Evolutionary conservation across 2,888 invertebrate species (phyloP), one percentile per base, ranked within the genome.

Genomic region (Epsilonema sp.): DNA sequence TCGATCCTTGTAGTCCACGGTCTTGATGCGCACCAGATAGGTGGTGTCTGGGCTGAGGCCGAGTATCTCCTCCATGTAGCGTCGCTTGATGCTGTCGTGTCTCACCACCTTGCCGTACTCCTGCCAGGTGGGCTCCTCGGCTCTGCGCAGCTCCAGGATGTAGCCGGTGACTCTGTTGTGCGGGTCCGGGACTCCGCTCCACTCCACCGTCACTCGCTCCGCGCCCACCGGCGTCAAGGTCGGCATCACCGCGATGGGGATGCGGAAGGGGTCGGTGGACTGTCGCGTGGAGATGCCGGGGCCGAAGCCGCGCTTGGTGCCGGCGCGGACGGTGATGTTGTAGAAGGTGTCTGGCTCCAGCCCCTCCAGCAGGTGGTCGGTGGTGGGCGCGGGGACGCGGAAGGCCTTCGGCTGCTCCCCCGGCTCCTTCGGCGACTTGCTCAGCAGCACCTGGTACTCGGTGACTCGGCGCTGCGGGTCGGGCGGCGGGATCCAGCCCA

Each of bases 21-120:
- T 61, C 48, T 53, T 57, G 53, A 68, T 69, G 58, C 67, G 61
- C 16, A 70, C 62, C 46, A 65, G 60, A 53, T 69, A 70, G 42
- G 62, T 62, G 2, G 67, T 68, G 53, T 65, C 63, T 3, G 70
- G 60, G 39, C 64, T 60, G 24, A 70, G 58, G 11, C 61, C 60
- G 3, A 61, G 58, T 23, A 70, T 51, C 31, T 63, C 63, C 54
- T 63, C 55, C 48, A 53, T 48, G 52, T 63, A 63, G 21, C 50
- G 53, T 16, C 54, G 50, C 50, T 59, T 61, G n/a, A 54, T 55
- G 20, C 53, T 41, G 31, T 60, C 60, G 52, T 64, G 61, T 8
- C 52, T 50, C 3, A 56, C 55, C 8, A 58, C 50, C 21, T 53
- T 55, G 40, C 56, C 56, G 36, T 64, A 47, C 58, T 64, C 53